Conservation (phyloP, 2,888 invertebrate species). For the Tricholauxania praeusta region DNA sequence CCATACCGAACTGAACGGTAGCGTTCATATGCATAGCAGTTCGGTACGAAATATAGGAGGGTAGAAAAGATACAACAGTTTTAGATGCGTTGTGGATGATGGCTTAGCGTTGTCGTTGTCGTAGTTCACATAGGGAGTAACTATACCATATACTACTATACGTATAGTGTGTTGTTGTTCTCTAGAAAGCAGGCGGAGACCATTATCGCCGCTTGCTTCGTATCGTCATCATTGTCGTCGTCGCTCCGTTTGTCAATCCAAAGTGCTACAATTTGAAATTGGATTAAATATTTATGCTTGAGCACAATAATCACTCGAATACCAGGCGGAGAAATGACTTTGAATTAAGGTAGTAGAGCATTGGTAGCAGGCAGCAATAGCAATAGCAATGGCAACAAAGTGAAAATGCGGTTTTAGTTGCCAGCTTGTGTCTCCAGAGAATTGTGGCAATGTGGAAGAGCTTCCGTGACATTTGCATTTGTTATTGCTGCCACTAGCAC, state of each 20-base stretch:
- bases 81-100: constrained; percentile 12
- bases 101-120: background rate
- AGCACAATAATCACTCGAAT: constrained; percentile 49
- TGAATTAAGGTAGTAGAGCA: background rate
- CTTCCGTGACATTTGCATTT: constrained; percentile 45
- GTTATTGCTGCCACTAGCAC: constrained; percentile 44
- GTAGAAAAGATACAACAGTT: background rate
- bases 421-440: constrained; percentile 26
- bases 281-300: constrained; percentile 63
- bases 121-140: background rate
- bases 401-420: constrained; percentile 31
- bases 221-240: constrained; percentile 51
- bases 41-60: background rate
- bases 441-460: constrained; percentile 24
- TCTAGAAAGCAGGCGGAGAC: constrained; percentile 19
- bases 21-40: constrained; percentile 9
- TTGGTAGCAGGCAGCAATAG: background rate
- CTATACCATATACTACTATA: constrained; percentile 46
- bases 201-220: constrained; percentile 15
- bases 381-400: constrained; percentile 9
- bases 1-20: background rate
- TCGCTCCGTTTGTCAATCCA: constrained; percentile 24
- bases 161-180: constrained; percentile 42
- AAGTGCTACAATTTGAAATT: constrained; percentile 65
- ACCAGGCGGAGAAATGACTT: background rate